Base-by-base conservation (phyloP, 2,888 invertebrate species). In the Scaptodrosophila latifasciaeformis region DNA sequence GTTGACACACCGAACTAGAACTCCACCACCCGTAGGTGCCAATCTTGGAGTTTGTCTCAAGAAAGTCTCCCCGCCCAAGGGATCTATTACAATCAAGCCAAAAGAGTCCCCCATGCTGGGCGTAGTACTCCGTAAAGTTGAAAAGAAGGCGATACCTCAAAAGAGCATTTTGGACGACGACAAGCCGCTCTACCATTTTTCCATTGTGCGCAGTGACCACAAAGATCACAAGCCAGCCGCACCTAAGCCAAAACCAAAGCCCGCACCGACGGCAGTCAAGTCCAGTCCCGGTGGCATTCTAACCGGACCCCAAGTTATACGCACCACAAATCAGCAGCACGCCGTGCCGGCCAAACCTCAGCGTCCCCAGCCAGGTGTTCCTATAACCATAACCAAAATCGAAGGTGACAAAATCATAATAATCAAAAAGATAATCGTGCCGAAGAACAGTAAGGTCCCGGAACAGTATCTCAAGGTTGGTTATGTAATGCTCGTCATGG, bases 371-470 rank as follows among this genome's bases (percentile, higher is more conserved):
- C 55, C 67, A 0, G 86, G 86, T 3, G 85, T 85, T 27, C 86
- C 86, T 12, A 84, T 86, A 54, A 86, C 85, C 2, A 85, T 86
- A 49, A 85, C 86, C 50, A 86, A 75, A 61, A 86, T 87, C 67
- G 86, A 85, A 72, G 87, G 87, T 52, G 86, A 86, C 70, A 87
- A 86, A 70, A 87, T 86, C 39, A 85, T 86, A 24, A 86, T 87
- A 46, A 86, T 86, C 52, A 86, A 86, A 74, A 86, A 86, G 69
- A 84, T 87, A 54, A 75, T 83, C 37, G 81, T 86, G 49, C 86
- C 86, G 48, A 86, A 86, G 72, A 86, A 86, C 68, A 82, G 85
- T 66, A 86, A 86, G 84, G 72, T 86, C 58, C 86, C 86, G 72
- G 84, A 83, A 35, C 81, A 82, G 74, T 84, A 86, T 59, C 71